Evolutionary conservation across 2,797 vertebrate genomes (phyloP).

Genomic region (Echiichthys vipera): DNA sequence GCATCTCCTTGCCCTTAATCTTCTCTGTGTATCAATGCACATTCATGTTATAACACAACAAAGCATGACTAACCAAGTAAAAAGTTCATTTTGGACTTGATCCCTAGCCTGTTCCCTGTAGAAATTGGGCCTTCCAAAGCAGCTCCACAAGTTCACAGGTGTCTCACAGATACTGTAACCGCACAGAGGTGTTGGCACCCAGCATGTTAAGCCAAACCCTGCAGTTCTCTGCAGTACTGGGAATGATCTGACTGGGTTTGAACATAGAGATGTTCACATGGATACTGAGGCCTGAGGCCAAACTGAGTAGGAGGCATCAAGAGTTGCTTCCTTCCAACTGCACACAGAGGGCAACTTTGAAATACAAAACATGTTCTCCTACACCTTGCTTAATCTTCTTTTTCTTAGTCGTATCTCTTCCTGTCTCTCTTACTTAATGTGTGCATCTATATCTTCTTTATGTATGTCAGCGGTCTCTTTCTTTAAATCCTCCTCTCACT

Average conservation of each 20-base stretch:
- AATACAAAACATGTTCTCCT: conserved; percentile 45
- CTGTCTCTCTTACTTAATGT: conserved; percentile 35
- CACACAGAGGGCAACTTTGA: conserved; percentile 54
- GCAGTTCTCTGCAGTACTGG: conserved; percentile 15
- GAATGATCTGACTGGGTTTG: conserved; percentile 40
- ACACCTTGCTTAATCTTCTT: conserved; percentile 18
- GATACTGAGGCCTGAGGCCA: conserved; percentile 50
- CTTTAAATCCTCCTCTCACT: conserved; percentile 37
- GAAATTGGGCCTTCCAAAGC: conserved; percentile 16
- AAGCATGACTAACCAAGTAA: conserved; percentile 42
- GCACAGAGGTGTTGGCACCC: conserved; percentile 19
- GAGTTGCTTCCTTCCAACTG: conserved; percentile 51
- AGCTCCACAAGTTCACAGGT: conserved; percentile 7
- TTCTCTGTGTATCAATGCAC: conserved; percentile 30
- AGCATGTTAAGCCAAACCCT: conserved; percentile 38
- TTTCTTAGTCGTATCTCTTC: neutral
- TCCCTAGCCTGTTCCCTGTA: conserved; percentile 32
- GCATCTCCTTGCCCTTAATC: conserved; percentile 11
- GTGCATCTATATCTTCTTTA: conserved; percentile 12
- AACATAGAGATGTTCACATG: conserved; percentile 45
- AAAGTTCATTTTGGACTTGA: conserved; percentile 50
- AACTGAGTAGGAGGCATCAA: conserved; percentile 64
- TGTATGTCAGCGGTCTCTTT: neutral
- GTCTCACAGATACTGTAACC: conserved; percentile 23
- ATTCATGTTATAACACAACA: conserved; percentile 29